Percentiles rank a stretch among this genome's conserved stretches.
phyloP scores from a whole-genome alignment of 2,113 vertebrate genomes.

The Dipodomys merriami region DNA sequence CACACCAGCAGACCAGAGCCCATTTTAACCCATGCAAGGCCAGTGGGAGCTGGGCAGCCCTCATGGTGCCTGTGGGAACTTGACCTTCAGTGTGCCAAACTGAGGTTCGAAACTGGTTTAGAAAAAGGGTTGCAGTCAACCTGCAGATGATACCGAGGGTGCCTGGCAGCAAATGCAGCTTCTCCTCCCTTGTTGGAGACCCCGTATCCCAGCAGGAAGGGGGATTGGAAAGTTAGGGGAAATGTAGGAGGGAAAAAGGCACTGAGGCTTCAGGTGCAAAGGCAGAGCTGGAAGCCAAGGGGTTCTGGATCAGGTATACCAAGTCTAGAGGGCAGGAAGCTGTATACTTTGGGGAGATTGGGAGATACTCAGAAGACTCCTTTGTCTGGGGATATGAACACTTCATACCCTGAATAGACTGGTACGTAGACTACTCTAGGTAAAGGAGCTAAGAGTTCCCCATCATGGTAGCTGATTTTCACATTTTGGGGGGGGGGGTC shows the following conservation, averaged over 20 bases:
- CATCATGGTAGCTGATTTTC: not conserved
- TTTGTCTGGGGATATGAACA: not conserved
- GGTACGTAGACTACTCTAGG: not conserved
- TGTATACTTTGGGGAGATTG: not conserved
- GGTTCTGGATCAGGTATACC: not conserved
- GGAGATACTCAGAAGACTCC: not conserved
- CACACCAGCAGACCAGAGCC: rapidly evolving
- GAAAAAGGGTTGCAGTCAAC: not conserved
- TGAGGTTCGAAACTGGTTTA: not conserved
- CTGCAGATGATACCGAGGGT: not conserved
- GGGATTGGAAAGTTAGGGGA: not conserved
- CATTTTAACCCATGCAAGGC: conserved; percentile 44
- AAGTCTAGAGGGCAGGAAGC: not conserved
- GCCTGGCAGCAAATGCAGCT: not conserved
- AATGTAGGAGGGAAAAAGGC: not conserved
- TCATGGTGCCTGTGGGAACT: rapidly evolving
- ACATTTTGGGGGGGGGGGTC: not conserved
- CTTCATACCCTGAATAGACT: not conserved
- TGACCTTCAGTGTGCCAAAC: not conserved
- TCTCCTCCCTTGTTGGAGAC: not conserved
- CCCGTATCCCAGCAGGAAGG: not conserved
- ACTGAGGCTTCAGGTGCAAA: not conserved
- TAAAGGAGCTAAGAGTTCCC: rapidly evolving
- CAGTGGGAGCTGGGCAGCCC: not conserved
- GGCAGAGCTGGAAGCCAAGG: not conserved